Percentiles rank a stretch among this genome's conserved stretches.
Conservation (phyloP, 2,797 vertebrate species). For the Varecia variegata region DNA sequence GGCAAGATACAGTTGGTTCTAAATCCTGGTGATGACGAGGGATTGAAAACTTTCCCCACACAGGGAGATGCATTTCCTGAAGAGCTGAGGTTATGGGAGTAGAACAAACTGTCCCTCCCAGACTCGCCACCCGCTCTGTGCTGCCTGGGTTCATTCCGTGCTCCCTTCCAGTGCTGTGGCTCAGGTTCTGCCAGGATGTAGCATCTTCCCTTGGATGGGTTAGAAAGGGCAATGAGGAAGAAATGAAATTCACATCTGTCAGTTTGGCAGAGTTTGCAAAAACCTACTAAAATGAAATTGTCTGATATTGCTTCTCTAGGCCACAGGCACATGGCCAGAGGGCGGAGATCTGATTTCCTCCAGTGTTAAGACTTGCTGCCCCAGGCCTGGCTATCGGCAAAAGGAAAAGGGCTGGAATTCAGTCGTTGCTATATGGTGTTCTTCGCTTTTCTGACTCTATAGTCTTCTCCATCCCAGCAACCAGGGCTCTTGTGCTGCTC, state of each 20-base stretch:
- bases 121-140: accelerated
- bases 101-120: background rate
- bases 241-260: background rate
- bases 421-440: background rate
- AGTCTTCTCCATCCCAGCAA: accelerated
- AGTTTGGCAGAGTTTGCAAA: background rate
- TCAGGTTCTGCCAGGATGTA: background rate
- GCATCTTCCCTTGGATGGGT: background rate
- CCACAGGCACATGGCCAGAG: background rate
- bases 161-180: background rate
- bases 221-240: background rate
- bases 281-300: background rate
- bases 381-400: background rate
- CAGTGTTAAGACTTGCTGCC: background rate
- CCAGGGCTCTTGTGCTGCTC: background rate
- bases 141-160: too few species aligned
- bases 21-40: accelerated
- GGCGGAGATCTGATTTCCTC: background rate
- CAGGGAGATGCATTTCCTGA: background rate
- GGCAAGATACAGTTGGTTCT: too few species aligned
- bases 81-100: background rate
- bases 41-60: background rate
- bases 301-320: background rate
- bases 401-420: background rate
- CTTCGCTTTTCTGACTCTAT: background rate